Percentiles rank a stretch among this genome's conserved stretches.
phyloP scores from a whole-genome alignment of 1,140 invertebrate species.

The Nixonia krombeini region DNA sequence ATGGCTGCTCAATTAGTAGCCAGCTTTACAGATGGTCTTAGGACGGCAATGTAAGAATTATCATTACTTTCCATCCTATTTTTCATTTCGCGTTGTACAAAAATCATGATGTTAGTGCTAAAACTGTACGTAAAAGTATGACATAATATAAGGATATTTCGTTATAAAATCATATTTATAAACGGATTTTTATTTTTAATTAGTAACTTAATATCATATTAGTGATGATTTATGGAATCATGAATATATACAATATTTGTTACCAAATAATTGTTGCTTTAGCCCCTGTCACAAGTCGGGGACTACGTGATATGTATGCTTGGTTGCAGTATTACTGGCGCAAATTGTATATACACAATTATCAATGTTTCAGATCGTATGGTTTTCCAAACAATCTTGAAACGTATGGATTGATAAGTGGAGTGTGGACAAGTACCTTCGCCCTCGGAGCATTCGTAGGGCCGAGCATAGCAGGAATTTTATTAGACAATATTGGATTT shows the following conservation, averaged over 20 bases:
- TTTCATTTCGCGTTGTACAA: constrained; percentile 9
- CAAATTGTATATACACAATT: background rate
- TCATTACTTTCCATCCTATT: no score
- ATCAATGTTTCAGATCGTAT: constrained; percentile 72
- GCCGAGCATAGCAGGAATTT: constrained; percentile 82
- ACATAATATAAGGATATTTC: no score
- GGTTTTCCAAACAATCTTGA: constrained; percentile 86
- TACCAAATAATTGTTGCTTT: background rate
- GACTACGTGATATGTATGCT: no score
- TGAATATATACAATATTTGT: background rate
- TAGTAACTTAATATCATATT: no score
- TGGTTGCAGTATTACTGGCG: no score
- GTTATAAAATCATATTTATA: no score
- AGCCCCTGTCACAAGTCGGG: background rate
- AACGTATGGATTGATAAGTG: constrained; percentile 87
- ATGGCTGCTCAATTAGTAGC: constrained; percentile 86
- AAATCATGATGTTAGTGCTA: no score
- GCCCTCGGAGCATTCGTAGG: constrained; percentile 89
- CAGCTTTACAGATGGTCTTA: constrained; percentile 85
- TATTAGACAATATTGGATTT: constrained; percentile 83
- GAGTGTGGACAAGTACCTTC: constrained; percentile 88
- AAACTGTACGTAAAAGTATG: no score
- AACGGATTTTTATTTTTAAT: no score
- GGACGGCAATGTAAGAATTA: constrained; percentile 82
- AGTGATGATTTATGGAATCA: no score